A percentile compares a stretch with the other conserved stretches of the same genome.
phyloP scores from a whole-genome alignment of 2,888 invertebrate genomes.

The Spisula subtruncata region DNA sequence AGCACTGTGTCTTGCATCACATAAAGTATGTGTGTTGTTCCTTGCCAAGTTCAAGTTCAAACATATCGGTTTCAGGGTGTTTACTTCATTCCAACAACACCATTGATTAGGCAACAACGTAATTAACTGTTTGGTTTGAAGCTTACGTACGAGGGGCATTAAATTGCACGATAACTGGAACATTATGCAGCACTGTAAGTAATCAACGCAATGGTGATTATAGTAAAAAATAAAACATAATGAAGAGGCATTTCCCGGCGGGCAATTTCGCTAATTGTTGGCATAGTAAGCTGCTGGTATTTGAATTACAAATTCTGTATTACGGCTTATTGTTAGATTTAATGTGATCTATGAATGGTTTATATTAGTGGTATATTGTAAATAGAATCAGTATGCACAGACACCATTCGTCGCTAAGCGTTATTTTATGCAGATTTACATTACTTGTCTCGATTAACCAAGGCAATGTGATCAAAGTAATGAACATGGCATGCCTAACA shows the following conservation, averaged over 20 bases:
- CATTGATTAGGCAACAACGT: conserved; percentile 2
- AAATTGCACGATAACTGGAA: not conserved
- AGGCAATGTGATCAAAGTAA: not conserved
- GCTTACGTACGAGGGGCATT: not conserved
- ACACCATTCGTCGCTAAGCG: not conserved
- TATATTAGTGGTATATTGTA: not conserved
- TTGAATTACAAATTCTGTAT: conserved; percentile 16
- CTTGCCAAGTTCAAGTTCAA: not conserved
- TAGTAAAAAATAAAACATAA: not conserved
- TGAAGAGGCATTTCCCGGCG: not conserved
- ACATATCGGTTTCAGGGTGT: not conserved
- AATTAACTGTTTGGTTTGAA: not conserved
- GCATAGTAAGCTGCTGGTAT: conserved; percentile 13
- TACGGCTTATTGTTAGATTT: not conserved
- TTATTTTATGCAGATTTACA: conserved; percentile 15
- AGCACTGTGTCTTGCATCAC: not conserved
- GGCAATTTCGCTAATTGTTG: not conserved
- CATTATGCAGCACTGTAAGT: conserved; percentile 8
- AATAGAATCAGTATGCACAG: not conserved
- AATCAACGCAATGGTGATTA: not conserved
- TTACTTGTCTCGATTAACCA: not conserved
- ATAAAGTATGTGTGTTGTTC: not conserved
- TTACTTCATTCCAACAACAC: not conserved
- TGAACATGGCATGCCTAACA: not conserved
- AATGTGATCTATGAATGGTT: not conserved